phyloP scores from a whole-genome alignment of 2,113 vertebrate genomes.

The Bothrops jararaca region DNA sequence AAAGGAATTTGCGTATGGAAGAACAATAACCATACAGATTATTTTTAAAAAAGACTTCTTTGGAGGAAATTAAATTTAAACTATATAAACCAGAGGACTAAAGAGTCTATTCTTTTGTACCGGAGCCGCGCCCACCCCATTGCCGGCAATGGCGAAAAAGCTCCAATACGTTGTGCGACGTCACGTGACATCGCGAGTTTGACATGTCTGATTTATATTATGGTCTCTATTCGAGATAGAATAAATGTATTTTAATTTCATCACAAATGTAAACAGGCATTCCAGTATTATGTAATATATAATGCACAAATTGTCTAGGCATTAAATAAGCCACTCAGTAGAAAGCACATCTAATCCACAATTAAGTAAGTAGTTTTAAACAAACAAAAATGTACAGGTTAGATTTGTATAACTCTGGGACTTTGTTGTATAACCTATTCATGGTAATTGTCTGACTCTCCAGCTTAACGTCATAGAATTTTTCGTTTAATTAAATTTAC shows the following conservation, averaged over 20 bases:
- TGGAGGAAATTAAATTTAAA: neutral
- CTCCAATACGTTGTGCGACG: too few relatives aligned
- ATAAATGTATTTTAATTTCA: neutral
- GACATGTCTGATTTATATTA: neutral
- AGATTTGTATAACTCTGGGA: neutral
- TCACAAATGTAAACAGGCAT: neutral
- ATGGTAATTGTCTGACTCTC: neutral
- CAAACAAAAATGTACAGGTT: neutral
- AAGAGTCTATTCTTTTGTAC: neutral
- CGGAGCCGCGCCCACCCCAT: too few relatives aligned
- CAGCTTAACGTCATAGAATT: neutral
- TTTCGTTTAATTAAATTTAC: neutral
- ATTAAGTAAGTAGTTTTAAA: neutral
- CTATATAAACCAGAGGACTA: neutral
- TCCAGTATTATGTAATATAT: neutral
- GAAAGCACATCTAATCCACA: neutral
- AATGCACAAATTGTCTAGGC: neutral
- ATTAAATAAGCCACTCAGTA: neutral
- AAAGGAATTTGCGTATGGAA: neutral
- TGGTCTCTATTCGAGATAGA: neutral
- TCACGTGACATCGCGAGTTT: too few relatives aligned
- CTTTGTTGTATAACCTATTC: neutral
- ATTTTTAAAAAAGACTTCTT: neutral
- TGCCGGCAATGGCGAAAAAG: too few relatives aligned
- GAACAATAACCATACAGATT: neutral